Conservation (phyloP, 2,113 vertebrate genomes). For the Lycaon pictus region DNA sequence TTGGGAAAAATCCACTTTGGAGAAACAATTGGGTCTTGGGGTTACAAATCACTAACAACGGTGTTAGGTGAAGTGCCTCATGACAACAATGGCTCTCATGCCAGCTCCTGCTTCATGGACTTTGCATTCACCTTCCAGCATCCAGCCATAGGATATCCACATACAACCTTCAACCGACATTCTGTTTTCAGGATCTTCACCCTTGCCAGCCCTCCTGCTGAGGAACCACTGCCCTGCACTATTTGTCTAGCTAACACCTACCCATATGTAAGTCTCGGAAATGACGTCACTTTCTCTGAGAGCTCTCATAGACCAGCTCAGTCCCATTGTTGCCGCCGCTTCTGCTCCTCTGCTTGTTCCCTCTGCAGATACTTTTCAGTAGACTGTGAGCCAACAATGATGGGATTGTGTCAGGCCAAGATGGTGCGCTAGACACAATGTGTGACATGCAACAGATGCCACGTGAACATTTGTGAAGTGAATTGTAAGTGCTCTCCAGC, state of each 20-base stretch:
- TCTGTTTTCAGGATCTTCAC: not conserved
- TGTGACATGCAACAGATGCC: accelerated
- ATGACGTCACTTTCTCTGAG: not conserved
- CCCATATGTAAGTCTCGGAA: not conserved
- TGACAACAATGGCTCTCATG: accelerated
- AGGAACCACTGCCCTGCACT: not conserved
- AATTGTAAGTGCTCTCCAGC: not conserved
- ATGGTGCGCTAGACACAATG: accelerated
- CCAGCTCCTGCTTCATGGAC: too few relatives aligned
- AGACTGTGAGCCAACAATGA: accelerated
- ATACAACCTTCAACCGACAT: not conserved
- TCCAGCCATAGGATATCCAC: not conserved
- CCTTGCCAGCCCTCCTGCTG: too few relatives aligned
- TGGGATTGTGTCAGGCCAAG: not conserved
- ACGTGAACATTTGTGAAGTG: not conserved
- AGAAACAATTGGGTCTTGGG: not conserved
- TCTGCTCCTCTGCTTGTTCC: not conserved
- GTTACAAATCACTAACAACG: not conserved
- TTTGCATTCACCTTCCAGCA: accelerated
- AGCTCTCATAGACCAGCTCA: not conserved
- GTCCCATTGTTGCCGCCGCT: accelerated
- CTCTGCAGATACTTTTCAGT: not conserved
- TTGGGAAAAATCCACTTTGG: not conserved
- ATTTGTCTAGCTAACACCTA: not conserved
- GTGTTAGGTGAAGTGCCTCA: accelerated